phyloP scores from a whole-genome alignment of 2,888 invertebrate genomes.

The Atethmia centrago region DNA sequence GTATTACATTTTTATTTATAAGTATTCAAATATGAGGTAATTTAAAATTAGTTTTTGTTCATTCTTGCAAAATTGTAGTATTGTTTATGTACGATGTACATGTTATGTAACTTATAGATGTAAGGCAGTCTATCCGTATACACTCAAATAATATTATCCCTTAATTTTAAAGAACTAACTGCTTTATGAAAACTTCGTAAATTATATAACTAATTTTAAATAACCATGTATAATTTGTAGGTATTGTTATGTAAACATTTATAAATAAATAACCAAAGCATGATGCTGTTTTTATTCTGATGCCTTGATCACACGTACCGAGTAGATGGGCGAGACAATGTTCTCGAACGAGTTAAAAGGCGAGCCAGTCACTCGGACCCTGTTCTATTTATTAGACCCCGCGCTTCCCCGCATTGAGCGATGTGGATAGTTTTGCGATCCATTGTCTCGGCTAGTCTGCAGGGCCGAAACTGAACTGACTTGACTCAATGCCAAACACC shows the following conservation, averaged over 20 bases:
- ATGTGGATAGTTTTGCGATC: no score
- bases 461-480: no score
- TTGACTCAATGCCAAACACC: no score
- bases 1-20: slow-evolving; percentile 70
- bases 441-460: no score
- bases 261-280: slow-evolving; percentile 48
- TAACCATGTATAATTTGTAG: slow-evolving; percentile 59
- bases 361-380: no score
- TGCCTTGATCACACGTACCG: no score
- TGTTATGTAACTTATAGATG: slow-evolving; percentile 12
- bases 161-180: background rate
- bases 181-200: slow-evolving; percentile 5
- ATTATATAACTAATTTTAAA: slow-evolving; percentile 57
- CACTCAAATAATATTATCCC: background rate
- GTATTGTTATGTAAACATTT: slow-evolving; percentile 51
- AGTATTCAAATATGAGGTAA: slow-evolving; percentile 73
- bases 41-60: slow-evolving; percentile 56
- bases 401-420: no score
- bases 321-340: no score
- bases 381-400: no score
- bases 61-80: slow-evolving; percentile 20
- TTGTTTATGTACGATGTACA: background rate
- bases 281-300: background rate
- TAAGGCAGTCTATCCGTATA: slow-evolving; percentile 2
- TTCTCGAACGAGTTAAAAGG: no score